Evolutionary conservation across 1,140 invertebrate genomes (phyloP), one percentile per base, ranked within the genome.

Genomic region (Macrotrachela quadricornifera): DNA sequence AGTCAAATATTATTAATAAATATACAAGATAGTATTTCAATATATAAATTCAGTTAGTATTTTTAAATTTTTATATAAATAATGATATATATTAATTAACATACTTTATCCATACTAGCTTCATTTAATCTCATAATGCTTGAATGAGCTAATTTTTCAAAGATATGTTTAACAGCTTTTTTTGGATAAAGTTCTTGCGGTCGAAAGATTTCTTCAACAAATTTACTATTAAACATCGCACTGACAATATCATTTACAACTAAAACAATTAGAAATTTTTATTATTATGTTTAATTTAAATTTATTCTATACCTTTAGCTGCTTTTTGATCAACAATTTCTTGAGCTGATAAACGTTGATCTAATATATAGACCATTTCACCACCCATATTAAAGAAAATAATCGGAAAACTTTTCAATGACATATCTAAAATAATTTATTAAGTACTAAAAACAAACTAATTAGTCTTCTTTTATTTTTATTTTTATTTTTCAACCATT

Each of bases 331-430:
- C 54, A 4, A 78, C 68, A 50, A 91, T 79, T 63, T 79, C 79
- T 70, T 91, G 85, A 12, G 84, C 83, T 59, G 78, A 77, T 43
- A 94, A 68, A 61, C 88, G 73, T 65, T 94, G 86, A 59, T 87
- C 82, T 51, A 94, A 75, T 45, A 94, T 83, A 65, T 88, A 94
- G 49, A 92, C 71, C 84, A 94, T 91, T 72, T 94, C 88, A 49
- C 85, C 86, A 14, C 85, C 84, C 58, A 94, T 73, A 73, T 94
- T 94, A 12, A 91, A 71, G 62, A 86, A 83, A 15, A 92, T 73
- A 58, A 92, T 76, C 13, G 85, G 80, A 56, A 85, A 61, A 12
- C 69, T 68, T 60, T 69, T 67, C 12, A 64, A 57, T 17, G 72
- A 71, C 75, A 76, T 76, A 15, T 80, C 59, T 15, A 30, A 30